Evolutionary conservation across 2,888 invertebrate genomes (phyloP).

Genomic region (Odontocolon sp.): DNA sequence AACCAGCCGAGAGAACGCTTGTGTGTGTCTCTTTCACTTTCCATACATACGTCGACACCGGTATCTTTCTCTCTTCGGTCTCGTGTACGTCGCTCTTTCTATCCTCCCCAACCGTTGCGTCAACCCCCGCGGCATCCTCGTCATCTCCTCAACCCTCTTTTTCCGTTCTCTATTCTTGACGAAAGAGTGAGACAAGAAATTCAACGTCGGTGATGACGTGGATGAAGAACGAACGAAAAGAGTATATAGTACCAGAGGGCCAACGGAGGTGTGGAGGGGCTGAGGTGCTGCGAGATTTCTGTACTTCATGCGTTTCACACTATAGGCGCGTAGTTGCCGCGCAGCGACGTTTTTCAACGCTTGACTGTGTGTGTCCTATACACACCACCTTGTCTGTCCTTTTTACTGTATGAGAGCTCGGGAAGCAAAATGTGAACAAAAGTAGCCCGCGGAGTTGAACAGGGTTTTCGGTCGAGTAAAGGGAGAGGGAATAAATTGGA

Average conservation of each 20-base stretch:
- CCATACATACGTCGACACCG: slow-evolving; percentile 59
- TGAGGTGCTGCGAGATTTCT: slow-evolving; percentile 25
- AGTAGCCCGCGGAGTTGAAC: slow-evolving; percentile 5
- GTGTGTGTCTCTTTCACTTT: slow-evolving; percentile 74
- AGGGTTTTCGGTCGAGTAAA: neutral
- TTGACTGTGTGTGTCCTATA: neutral
- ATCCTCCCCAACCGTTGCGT: slow-evolving; percentile 2
- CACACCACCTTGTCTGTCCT: slow-evolving; percentile 9
- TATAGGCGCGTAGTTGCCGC: slow-evolving; percentile 3
- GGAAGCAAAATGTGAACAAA: slow-evolving; percentile 23
- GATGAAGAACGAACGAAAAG: neutral
- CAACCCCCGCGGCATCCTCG: slow-evolving; percentile 14
- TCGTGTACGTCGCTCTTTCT: slow-evolving; percentile 26
- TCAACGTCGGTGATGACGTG: slow-evolving; percentile 6
- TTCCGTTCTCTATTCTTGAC: slow-evolving; percentile 51
- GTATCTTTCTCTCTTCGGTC: slow-evolving; percentile 33
- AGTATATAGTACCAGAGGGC: neutral
- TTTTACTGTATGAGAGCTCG: neutral
- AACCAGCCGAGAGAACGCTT: slow-evolving; percentile 75
- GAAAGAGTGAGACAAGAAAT: slow-evolving; percentile 21
- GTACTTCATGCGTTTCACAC: slow-evolving; percentile 36
- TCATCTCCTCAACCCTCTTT: slow-evolving; percentile 14
- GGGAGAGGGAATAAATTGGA: neutral
- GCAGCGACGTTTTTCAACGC: neutral
- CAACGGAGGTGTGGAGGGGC: neutral